These are phyloP conservation scores for Ornithoptera alexandrae DNA, from an alignment of 2,888 invertebrate species.

Conservation along the genomic window DNA sequence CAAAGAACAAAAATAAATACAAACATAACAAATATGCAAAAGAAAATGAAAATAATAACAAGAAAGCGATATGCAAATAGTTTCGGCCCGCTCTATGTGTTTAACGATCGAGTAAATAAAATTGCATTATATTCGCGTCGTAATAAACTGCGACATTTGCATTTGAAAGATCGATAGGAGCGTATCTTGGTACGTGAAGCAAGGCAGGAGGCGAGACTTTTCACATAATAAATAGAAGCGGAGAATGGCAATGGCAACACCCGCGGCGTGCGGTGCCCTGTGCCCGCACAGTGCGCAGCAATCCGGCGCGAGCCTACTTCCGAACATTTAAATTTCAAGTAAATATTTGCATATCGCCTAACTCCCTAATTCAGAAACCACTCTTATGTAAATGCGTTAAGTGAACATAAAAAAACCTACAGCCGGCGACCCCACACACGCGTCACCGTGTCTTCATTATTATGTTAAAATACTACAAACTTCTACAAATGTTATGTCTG, in stretches of 20 bases:
- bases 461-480: constrained; percentile 65
- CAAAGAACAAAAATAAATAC: constrained; percentile 78
- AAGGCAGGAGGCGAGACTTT: constrained; percentile 57
- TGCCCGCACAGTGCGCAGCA: constrained; percentile 33
- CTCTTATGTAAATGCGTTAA: constrained; percentile 71
- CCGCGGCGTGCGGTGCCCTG: constrained; percentile 54
- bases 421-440: constrained; percentile 73
- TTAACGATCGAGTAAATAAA: constrained; percentile 47
- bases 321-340: constrained; percentile 64
- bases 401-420: constrained; percentile 64
- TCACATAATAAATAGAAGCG: constrained; percentile 58
- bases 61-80: constrained; percentile 75
- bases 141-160: constrained; percentile 57
- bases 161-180: constrained; percentile 66
- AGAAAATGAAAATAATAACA: constrained; percentile 47
- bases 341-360: constrained; percentile 80
- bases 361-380: constrained; percentile 66
- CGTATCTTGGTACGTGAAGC: constrained; percentile 54
- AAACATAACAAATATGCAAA: constrained; percentile 72
- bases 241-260: constrained; percentile 60
- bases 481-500: constrained; percentile 69
- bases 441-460: constrained; percentile 57
- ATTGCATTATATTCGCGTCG: constrained; percentile 43
- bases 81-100: constrained; percentile 38
- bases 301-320: constrained; percentile 49